Evolutionary conservation across 1,140 invertebrate genomes (phyloP).

Genomic region (Dermatophagoides farinae): DNA sequence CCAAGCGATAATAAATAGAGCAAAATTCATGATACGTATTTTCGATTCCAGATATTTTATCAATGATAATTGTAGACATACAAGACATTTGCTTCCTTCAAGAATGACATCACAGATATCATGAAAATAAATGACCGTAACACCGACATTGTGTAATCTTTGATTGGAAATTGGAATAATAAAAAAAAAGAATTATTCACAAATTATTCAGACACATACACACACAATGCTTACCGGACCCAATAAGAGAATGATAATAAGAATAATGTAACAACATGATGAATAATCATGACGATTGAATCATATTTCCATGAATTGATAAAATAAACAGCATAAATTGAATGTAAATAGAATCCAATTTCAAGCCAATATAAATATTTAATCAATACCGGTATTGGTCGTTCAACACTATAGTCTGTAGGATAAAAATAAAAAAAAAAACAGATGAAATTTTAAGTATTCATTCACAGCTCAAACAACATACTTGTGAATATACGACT

Average conservation of each 20-base stretch:
- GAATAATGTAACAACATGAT: conserved; percentile 29
- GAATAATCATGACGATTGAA: conserved; percentile 25
- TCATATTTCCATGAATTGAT: conserved; percentile 28
- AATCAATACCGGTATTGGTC: conserved; percentile 22
- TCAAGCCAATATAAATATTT: conserved; percentile 26
- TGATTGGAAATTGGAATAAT: not conserved
- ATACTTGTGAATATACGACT: too few relatives aligned
- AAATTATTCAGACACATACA: conserved; percentile 2
- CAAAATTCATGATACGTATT: conserved; percentile 24
- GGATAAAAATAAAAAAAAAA: not conserved
- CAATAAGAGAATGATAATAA: conserved; percentile 23
- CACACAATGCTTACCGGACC: conserved; percentile 1
- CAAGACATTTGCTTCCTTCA: conserved; percentile 27
- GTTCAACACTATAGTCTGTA: conserved; percentile 6
- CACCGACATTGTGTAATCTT: conserved; percentile 19
- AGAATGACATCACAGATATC: conserved; percentile 27
- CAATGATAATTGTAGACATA: conserved; percentile 26
- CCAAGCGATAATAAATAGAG: conserved; percentile 23
- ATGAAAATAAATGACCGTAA: conserved; percentile 27
- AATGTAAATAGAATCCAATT: conserved; percentile 28
- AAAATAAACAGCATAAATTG: conserved; percentile 28
- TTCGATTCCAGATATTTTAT: conserved; percentile 20
- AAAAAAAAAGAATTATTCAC: too few relatives aligned
- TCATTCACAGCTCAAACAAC: too few relatives aligned
- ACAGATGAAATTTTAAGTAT: not conserved